Percentiles rank a stretch among this genome's conserved stretches.
Conservation (phyloP, 2,797 vertebrate genomes). For the Leptatherina wallacei region DNA sequence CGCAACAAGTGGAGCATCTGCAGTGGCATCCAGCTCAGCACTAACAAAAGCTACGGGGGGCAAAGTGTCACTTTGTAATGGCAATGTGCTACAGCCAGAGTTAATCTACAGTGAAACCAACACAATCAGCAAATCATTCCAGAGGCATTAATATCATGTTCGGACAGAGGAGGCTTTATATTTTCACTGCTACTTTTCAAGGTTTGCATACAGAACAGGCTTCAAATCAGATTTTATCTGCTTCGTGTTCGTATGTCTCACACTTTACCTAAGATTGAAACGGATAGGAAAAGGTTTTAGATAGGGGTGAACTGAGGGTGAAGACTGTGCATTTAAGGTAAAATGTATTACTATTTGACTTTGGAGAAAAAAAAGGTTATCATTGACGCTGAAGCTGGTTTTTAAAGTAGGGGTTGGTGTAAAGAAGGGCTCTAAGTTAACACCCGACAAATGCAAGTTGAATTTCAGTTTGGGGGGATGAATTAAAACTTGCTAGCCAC, state of each 20-base stretch:
- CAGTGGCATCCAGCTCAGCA: slow-evolving; percentile 21
- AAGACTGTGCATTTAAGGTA: not conserved
- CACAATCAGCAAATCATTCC: slow-evolving; percentile 13
- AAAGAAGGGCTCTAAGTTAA: too few relatives aligned
- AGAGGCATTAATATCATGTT: slow-evolving; percentile 3
- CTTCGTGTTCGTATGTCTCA: not conserved
- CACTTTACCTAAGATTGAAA: not conserved
- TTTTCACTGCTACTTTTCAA: slow-evolving; percentile 24
- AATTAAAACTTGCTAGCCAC: too few relatives aligned
- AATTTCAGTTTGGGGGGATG: too few relatives aligned
- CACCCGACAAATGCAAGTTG: too few relatives aligned
- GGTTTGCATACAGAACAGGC: slow-evolving; percentile 12
- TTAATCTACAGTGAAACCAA: slow-evolving; percentile 5
- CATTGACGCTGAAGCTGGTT: too few relatives aligned
- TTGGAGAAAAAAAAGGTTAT: too few relatives aligned
- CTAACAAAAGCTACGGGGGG: slow-evolving; percentile 29
- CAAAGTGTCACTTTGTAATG: slow-evolving; percentile 20
- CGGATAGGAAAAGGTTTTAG: not conserved
- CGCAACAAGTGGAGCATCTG: slow-evolving; percentile 45
- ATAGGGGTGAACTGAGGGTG: not conserved
- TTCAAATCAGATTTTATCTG: slow-evolving; percentile 24
- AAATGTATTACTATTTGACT: too few relatives aligned
- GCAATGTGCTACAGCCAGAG: slow-evolving; percentile 9
- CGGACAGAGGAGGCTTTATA: not conserved
- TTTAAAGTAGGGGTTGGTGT: too few relatives aligned